A percentile compares a stretch with the other conserved stretches of the same genome.
Conservation (phyloP, 2,888 invertebrate genomes). For the Podabrus alpinus region DNA sequence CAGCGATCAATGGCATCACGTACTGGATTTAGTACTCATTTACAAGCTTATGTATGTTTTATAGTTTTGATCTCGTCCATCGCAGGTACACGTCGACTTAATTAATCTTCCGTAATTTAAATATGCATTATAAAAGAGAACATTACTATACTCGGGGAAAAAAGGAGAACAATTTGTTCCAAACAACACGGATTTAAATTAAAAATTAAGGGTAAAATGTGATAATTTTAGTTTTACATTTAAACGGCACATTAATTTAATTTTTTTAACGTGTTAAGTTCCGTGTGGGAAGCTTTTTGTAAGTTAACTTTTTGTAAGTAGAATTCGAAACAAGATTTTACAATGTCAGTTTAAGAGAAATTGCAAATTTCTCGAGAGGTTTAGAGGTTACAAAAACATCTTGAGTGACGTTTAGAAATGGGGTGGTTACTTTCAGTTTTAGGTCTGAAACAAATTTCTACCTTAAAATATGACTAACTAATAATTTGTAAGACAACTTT, state of each 20-base stretch:
- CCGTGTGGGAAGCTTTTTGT: not conserved
- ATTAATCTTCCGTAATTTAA: not conserved
- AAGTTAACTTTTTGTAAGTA: conserved; percentile 7
- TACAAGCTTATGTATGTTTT: conserved; percentile 27
- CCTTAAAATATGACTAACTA: conserved; percentile 2
- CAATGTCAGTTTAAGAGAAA: conserved; percentile 15
- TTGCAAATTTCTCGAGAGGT: conserved; percentile 17
- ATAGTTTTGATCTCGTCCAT: conserved; percentile 6
- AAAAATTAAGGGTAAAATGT: not conserved
- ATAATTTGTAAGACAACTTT: not conserved
- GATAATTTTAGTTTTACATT: not conserved
- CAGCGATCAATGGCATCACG: conserved; percentile 31
- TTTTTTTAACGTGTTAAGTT: not conserved
- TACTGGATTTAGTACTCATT: conserved; percentile 27
- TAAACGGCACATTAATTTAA: not conserved
- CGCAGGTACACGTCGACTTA: not conserved
- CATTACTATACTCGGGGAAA: not conserved
- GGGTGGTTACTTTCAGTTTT: not conserved
- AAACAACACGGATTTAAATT: not conserved
- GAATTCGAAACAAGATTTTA: conserved; percentile 9
- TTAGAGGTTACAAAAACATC: conserved; percentile 5
- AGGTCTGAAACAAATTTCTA: not conserved
- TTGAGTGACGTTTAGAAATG: conserved; percentile 4
- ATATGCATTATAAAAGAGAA: not conserved
- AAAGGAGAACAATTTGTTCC: no score